Conservation (phyloP, 2,113 vertebrate species). For the Oxyruncus cristatus region DNA sequence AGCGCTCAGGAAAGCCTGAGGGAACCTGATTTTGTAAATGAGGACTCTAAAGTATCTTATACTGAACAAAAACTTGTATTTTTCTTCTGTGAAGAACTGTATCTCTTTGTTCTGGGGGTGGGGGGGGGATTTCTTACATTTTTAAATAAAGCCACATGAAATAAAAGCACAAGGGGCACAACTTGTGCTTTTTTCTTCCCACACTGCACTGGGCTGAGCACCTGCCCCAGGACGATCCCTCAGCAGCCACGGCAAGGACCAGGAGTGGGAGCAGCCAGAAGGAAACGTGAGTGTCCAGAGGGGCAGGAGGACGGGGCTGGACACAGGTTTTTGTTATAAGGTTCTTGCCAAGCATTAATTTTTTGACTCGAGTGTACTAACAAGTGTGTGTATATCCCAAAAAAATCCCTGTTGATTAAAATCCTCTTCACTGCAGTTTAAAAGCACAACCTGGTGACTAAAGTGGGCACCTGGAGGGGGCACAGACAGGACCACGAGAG, state of each 20-base stretch:
- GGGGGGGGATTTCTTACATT: background rate
- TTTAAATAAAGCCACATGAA: constrained; percentile 11
- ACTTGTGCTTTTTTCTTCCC: background rate
- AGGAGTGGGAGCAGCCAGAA: background rate
- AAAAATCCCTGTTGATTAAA: accelerated
- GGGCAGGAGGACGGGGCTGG: background rate
- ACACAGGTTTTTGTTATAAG: accelerated
- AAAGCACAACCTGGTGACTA: accelerated
- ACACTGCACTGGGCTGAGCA: background rate
- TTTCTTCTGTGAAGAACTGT: constrained; percentile 72
- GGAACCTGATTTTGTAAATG: background rate
- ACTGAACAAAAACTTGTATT: background rate
- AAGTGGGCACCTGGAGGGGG: background rate
- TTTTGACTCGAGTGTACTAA: accelerated
- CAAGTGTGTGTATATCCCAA: accelerated
- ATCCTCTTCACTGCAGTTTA: background rate
- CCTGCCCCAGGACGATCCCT: background rate
- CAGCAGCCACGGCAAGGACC: background rate
- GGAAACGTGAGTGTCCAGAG: accelerated
- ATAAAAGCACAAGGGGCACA: background rate
- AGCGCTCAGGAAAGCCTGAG: background rate
- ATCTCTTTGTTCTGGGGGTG: background rate
- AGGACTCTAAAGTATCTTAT: background rate
- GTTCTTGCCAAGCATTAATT: background rate
- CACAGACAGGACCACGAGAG: constrained; percentile 63